A percentile compares a stretch with the other conserved stretches of the same genome.
Conservation (phyloP, 2,113 vertebrate genomes). For the Cynopterus brachyotis region DNA sequence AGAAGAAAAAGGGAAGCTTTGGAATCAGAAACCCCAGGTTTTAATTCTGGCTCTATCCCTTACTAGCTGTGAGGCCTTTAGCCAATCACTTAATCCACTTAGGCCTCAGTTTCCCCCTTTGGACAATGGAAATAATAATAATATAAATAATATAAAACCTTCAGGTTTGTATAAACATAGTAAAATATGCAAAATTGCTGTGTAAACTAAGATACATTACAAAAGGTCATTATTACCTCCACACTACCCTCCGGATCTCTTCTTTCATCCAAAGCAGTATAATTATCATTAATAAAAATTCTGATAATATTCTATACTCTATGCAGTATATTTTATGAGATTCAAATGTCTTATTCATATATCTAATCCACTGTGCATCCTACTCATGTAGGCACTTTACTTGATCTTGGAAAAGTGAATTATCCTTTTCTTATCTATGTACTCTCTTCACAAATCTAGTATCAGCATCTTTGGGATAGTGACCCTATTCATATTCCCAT, state of each 20-base stretch:
- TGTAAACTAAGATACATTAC: not conserved
- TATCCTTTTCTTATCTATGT: not conserved
- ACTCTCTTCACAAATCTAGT: not conserved
- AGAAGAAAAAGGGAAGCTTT: not conserved
- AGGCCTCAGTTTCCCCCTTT: not conserved
- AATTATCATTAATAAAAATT: not conserved
- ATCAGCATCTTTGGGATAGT: not conserved
- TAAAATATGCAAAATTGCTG: not conserved
- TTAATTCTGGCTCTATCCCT: not conserved
- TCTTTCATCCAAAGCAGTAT: not conserved
- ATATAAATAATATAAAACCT: not conserved
- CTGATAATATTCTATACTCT: not conserved
- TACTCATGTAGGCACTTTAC: not conserved
- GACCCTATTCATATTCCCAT: not conserved
- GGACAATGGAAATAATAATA: not conserved
- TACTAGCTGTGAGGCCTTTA: not conserved
- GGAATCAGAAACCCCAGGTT: not conserved
- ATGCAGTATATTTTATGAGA: not conserved
- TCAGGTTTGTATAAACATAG: not conserved
- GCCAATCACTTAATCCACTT: not conserved
- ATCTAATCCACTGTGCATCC: not conserved
- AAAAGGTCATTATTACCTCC: not conserved
- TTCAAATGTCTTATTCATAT: not conserved
- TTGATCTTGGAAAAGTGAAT: not conserved
- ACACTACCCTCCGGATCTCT: not conserved